Percentiles rank a stretch among this genome's conserved stretches.
These are phyloP conservation scores for Tangara arthus DNA, from an alignment of 2,797 vertebrate genomes.

Conservation along the genomic window DNA sequence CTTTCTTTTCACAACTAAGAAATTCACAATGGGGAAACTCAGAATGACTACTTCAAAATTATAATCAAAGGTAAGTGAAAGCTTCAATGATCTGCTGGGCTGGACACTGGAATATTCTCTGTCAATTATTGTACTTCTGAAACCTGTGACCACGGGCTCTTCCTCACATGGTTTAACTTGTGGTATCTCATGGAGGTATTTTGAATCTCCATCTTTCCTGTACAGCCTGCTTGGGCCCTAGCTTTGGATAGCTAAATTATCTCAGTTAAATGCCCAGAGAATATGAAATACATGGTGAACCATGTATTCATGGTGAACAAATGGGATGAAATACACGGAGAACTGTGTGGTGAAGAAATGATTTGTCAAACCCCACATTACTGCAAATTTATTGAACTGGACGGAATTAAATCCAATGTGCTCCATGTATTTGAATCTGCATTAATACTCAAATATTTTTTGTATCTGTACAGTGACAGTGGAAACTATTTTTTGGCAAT, in stretches of 20 bases:
- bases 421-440: accelerated
- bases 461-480: not conserved
- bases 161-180: not conserved
- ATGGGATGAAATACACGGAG: not conserved
- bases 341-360: not conserved
- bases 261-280: not conserved
- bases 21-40: not conserved
- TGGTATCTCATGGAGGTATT: not conserved
- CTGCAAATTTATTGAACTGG: not conserved
- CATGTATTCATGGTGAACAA: not conserved
- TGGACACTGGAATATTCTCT: not conserved
- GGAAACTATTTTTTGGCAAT: not conserved
- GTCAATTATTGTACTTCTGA: not conserved
- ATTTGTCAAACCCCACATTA: accelerated
- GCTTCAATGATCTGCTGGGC: not conserved
- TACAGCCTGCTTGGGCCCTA: not conserved
- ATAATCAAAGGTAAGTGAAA: not conserved
- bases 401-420: not conserved
- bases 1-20: not conserved
- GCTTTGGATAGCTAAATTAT: not conserved
- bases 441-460: not conserved
- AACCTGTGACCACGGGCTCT: not conserved
- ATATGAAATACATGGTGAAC: not conserved
- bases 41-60: not conserved
- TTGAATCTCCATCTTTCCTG: not conserved